Base-by-base conservation (phyloP, 2,888 invertebrate species). In the Yponomeuta cagnagella region DNA sequence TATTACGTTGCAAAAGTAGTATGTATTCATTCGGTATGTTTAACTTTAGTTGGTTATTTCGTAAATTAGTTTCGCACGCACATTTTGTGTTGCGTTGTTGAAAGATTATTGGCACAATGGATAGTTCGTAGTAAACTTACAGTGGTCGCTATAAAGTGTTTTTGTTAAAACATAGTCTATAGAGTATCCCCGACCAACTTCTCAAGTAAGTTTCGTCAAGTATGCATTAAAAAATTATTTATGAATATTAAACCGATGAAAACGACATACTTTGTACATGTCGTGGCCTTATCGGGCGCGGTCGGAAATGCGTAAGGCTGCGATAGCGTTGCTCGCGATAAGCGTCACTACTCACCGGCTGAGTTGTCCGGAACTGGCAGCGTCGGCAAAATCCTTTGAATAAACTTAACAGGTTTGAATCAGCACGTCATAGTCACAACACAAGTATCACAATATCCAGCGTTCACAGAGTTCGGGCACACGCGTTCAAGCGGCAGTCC, bases 291-390 rank as follows among this genome's bases (percentile, higher is more conserved):
- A 92, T 92, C 91, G 89, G 88, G 89, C 85, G 90, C 89, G 90
- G 90, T 91, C 91, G 91, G 91, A 91, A 92, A 91, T 92, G 90
- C 90, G 90, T 90, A 89, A 89, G 89, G 86, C 83, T 83, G 84
- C 89, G 91, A 91, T 91, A 92, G 88, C 89, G 86, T 86, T 82
- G 82, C 82, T 81, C 84, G 88, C 89, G 91, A 91, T 91, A 91
- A 91, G 89, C 87, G 86, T 88, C 86, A 87, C 88, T 89, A 92
- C 92, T 90, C 84, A 92, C 92, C 90, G 90, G 89, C 86, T 88
- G 87, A 90, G 88, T 86, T 89, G 88, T 90, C 90, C 90, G 92
- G 91, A 91, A 89, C 90, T 89, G 82, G 88, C 81, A 82, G 85
- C 82, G 86, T 85, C 82, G 89, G 89, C 83, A 85, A 89, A 90